Evolutionary conservation across 2,797 vertebrate genomes (phyloP), one percentile per base, ranked within the genome.

Genomic region (Leptodactylus fallax): DNA sequence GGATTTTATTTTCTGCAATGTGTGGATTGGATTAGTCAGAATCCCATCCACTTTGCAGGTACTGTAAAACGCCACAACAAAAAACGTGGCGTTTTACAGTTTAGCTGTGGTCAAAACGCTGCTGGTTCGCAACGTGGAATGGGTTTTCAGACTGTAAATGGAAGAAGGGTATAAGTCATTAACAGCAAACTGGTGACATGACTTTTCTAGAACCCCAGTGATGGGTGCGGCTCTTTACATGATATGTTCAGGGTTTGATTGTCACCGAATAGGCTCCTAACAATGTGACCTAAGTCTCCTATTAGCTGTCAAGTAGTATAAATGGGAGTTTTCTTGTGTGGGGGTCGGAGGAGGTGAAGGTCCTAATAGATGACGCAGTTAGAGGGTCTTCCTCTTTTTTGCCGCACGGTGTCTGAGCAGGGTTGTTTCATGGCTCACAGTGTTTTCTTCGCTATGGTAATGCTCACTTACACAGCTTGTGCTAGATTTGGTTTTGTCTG

Each of bases 221-320:
- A n/a, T n/a, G n/a, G n/a, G n/a, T n/a, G n/a, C 36, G 36, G 4
- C 36, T 36, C 36, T 36, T 36, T 36, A 36, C 36, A 1, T n/a
- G n/a, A n/a, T 36, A 36, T 36, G 36, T 19, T 25, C 19, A 77
- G 47, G 19, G 71, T 82, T 51, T n/a, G 23, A 65, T 83, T 74
- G 47, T 25, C 10, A 10, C 65, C 25, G 36, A 74, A 65, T 81
- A 23, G 67, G 80, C 86, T 36, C 60, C 72, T 83, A 63, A 76
- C 36, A 60, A 45, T 21, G 65, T 65, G 56, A 85, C 85, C 45
- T 79, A n/a, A 71, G 8, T 53, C 65, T 80, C 53, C 60, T 63
- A 63, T 88, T 88, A 85, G 55, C n/a, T 21, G 16, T 79, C 87
- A 88, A 85, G 82, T 80, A 80, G 74, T 17, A 65, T 88, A 85